Conservation (phyloP, 2,888 invertebrate species). For the Nephrotoma guestfalica region DNA sequence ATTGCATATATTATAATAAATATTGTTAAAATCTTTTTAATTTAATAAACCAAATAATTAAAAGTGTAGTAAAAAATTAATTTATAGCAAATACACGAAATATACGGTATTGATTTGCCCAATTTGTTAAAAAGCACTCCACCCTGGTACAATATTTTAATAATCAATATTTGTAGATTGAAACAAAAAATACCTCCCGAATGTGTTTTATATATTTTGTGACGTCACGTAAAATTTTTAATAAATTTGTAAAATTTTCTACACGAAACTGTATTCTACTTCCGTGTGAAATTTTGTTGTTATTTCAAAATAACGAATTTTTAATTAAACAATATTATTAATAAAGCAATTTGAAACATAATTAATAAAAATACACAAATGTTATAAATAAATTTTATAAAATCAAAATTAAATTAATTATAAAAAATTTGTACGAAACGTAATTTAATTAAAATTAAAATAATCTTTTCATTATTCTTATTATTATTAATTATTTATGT, state of each 20-base stretch:
- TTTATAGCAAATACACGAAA: neutral
- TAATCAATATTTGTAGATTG: neutral
- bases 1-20: neutral
- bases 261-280: neutral
- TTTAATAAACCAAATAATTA: no score
- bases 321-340: neutral
- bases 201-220: neutral
- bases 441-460: neutral
- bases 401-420: neutral
- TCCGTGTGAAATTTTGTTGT: neutral
- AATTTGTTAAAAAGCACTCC: neutral
- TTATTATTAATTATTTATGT: neutral
- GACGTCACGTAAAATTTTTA: neutral
- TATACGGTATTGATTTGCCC: neutral
- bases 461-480: neutral
- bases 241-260: neutral
- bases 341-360: neutral
- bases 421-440: neutral
- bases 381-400: neutral
- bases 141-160: neutral
- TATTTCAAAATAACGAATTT: neutral
- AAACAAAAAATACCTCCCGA: neutral
- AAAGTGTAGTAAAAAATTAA: no score
- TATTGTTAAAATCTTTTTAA: no score
- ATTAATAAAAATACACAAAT: neutral